These are phyloP conservation scores for Aphelocoma californica DNA, from an alignment of 2,797 vertebrate genomes.

Conservation along the genomic window DNA sequence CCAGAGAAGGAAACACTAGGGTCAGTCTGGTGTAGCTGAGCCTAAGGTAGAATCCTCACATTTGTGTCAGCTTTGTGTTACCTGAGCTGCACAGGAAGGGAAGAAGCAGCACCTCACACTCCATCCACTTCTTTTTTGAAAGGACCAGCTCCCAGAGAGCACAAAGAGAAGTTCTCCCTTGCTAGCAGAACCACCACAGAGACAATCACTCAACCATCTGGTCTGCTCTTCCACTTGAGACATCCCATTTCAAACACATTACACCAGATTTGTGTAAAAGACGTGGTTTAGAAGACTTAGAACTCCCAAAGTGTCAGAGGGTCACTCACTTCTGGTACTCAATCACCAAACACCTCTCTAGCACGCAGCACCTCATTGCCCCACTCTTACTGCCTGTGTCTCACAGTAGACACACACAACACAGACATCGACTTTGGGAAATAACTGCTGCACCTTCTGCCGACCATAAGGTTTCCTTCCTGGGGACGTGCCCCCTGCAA, in stretches of 20 bases:
- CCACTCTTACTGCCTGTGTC: neutral
- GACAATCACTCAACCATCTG: neutral
- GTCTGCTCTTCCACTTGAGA: neutral
- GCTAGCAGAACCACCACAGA: neutral
- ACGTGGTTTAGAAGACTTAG: neutral
- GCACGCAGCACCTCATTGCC: neutral
- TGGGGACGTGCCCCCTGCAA: neutral
- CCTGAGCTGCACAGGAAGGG: neutral
- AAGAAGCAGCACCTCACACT: neutral
- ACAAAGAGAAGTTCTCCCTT: neutral
- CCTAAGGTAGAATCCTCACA: neutral
- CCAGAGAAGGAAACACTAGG: neutral
- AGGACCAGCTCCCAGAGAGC: neutral
- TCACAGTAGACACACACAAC: fast-evolving
- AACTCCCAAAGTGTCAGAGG: neutral
- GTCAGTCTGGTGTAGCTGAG: neutral
- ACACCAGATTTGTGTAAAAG: neutral
- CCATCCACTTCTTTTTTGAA: neutral
- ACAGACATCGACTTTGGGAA: neutral
- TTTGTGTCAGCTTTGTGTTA: neutral
- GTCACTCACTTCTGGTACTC: neutral
- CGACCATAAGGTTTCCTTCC: neutral
- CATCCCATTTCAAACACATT: neutral
- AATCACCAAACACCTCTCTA: neutral
- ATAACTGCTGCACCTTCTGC: neutral